phyloP scores from a whole-genome alignment of 2,113 vertebrate species.

The Plestiodon gilberti region DNA sequence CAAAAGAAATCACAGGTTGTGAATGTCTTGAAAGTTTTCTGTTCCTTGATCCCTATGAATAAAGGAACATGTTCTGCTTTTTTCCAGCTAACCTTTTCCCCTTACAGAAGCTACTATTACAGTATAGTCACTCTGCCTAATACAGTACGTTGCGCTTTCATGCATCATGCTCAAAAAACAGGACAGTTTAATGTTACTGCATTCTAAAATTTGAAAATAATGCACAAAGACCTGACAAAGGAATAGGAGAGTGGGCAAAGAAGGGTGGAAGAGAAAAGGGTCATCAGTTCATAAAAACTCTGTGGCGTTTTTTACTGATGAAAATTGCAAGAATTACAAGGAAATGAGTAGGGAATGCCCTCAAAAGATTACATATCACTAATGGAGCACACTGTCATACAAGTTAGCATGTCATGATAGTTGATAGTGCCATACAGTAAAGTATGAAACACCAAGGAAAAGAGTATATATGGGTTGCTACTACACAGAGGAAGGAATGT shows the following conservation, averaged over 20 bases:
- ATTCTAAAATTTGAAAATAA: conserved; percentile 54
- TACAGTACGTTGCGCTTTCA: conserved; percentile 35
- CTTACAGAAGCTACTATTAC: conserved; percentile 38
- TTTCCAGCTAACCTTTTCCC: conserved; percentile 41
- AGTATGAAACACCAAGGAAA: not conserved
- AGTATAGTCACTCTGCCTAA: conserved; percentile 17
- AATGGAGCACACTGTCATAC: conserved; percentile 9
- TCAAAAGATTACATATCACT: conserved; percentile 23
- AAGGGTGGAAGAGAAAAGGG: conserved; percentile 34
- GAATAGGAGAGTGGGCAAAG: conserved; percentile 39
- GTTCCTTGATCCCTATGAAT: conserved; percentile 20
- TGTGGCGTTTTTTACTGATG: conserved; percentile 15
- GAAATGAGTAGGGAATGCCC: conserved; percentile 1
- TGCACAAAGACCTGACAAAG: conserved; percentile 9
- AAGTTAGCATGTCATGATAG: conserved; percentile 17
- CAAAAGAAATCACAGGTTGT: not conserved
- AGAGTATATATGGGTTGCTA: conserved; percentile 3
- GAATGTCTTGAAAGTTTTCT: not conserved
- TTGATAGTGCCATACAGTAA: not conserved
- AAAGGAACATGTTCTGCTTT: conserved; percentile 46
- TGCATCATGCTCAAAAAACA: not conserved
- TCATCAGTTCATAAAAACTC: conserved; percentile 28
- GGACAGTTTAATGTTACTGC: conserved; percentile 7
- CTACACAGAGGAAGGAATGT: conserved; percentile 16
- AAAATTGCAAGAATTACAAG: conserved; percentile 29